These are phyloP conservation scores for Alca torda DNA, from an alignment of 2,797 vertebrate species.

Conservation along the genomic window DNA sequence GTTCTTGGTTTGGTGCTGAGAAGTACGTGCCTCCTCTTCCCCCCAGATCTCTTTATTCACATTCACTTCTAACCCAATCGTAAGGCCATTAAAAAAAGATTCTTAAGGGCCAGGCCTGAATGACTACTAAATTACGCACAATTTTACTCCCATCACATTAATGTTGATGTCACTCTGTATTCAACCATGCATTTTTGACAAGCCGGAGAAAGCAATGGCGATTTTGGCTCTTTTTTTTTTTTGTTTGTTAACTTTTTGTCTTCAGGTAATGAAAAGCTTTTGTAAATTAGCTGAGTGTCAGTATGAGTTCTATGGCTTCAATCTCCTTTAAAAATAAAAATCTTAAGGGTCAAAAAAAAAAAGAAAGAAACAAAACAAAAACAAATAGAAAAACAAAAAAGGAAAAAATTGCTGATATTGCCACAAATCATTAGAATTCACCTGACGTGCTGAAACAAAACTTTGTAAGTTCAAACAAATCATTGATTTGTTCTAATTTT, in stretches of 20 bases:
- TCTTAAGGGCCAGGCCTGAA: constrained; percentile 69
- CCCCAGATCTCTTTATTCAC: constrained; percentile 10
- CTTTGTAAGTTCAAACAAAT: constrained; percentile 82
- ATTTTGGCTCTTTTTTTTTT: constrained; percentile 73
- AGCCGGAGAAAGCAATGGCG: constrained; percentile 74
- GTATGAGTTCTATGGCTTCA: constrained; percentile 96
- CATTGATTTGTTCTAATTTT: constrained; percentile 89
- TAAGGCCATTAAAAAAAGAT: constrained; percentile 41
- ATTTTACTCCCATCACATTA: constrained; percentile 42
- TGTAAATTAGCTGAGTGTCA: constrained; percentile 85
- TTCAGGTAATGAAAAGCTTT: constrained; percentile 84
- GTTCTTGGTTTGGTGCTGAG: constrained; percentile 24
- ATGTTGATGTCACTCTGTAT: constrained; percentile 48
- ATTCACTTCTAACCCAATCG: constrained; percentile 1
- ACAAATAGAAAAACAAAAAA: constrained; percentile 70
- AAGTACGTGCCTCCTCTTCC: not conserved
- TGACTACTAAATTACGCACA: constrained; percentile 26
- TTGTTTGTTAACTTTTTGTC: constrained; percentile 65
- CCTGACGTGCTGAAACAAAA: constrained; percentile 99
- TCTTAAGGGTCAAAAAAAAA: constrained; percentile 80
- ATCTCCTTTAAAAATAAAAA: constrained; percentile 92
- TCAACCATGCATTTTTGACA: constrained; percentile 72
- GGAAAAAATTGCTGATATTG: constrained; percentile 97
- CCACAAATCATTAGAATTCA: constrained; percentile 99
- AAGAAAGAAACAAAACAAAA: constrained; percentile 71